These are phyloP conservation scores for Sporophila hypoxantha DNA, from an alignment of 2,113 vertebrate genomes.

Conservation along the genomic window DNA sequence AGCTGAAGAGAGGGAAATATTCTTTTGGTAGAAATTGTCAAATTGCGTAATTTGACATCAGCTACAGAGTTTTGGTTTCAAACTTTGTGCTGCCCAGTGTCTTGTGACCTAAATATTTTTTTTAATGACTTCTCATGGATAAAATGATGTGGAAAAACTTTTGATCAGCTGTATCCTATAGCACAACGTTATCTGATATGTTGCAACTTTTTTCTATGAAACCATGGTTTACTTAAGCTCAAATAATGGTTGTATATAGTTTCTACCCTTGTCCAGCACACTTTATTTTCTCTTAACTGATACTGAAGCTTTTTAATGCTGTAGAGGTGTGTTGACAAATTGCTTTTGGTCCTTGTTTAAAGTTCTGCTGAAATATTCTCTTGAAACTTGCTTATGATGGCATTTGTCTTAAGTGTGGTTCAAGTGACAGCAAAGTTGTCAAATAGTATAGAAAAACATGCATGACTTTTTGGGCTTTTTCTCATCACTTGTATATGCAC, in stretches of 20 bases:
- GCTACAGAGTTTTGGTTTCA: background rate
- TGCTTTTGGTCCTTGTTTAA: constrained; percentile 49
- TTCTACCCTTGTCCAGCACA: constrained; percentile 36
- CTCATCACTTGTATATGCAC: constrained; percentile 50
- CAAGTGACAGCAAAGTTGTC: constrained; percentile 57
- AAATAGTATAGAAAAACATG: constrained; percentile 56
- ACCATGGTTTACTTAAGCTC: constrained; percentile 50
- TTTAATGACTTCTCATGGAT: background rate
- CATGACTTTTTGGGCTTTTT: constrained; percentile 51
- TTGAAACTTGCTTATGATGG: constrained; percentile 53
- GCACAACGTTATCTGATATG: background rate
- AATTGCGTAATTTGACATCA: background rate
- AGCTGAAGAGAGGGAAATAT: background rate
- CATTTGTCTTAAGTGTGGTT: constrained; percentile 67
- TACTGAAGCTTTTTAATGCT: constrained; percentile 41
- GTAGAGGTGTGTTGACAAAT: constrained; percentile 44
- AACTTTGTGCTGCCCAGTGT: background rate
- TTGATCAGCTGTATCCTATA: background rate
- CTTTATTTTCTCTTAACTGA: constrained; percentile 5
- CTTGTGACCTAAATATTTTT: background rate
- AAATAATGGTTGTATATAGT: constrained; percentile 21
- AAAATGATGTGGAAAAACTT: background rate
- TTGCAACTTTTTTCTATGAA: constrained; percentile 32
- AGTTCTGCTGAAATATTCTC: constrained; percentile 56
- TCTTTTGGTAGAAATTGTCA: background rate